These are phyloP conservation scores for Aromia moschata DNA, from an alignment of 2,888 invertebrate genomes.

Conservation along the genomic window DNA sequence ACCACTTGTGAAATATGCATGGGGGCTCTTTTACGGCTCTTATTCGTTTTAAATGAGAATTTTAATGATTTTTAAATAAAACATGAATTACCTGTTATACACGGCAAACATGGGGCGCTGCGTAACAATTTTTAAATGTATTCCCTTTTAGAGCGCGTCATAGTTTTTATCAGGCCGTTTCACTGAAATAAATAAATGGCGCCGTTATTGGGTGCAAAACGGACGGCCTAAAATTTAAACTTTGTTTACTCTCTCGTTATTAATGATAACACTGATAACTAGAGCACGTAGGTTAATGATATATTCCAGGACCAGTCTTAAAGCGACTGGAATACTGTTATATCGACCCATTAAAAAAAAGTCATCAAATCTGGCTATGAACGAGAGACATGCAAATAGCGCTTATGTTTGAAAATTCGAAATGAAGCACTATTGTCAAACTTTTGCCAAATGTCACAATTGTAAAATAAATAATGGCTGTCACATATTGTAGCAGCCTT, in stretches of 20 bases:
- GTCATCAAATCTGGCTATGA: no score
- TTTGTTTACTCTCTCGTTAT: background rate
- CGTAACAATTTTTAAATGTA: conserved; percentile 27
- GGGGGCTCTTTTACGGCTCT: conserved; percentile 38
- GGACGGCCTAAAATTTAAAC: background rate
- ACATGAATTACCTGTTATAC: conserved; percentile 38
- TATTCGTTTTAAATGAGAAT: conserved; percentile 43
- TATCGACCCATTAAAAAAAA: no score
- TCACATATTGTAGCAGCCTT: no score
- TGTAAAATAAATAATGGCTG: no score
- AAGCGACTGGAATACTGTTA: no score
- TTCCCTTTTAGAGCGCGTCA: conserved; percentile 6
- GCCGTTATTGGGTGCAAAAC: background rate
- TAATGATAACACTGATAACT: no score
- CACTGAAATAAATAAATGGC: background rate
- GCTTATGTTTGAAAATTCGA: no score
- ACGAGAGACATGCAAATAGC: no score
- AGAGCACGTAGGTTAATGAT: no score
- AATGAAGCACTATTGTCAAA: no score
- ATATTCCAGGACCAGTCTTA: no score
- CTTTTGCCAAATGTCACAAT: no score
- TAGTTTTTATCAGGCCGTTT: background rate
- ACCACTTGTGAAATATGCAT: conserved; percentile 42
- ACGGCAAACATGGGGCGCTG: conserved; percentile 18
- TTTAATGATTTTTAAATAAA: conserved; percentile 49